phyloP scores from a whole-genome alignment of 2,113 vertebrate species.

The Proteles cristata region DNA sequence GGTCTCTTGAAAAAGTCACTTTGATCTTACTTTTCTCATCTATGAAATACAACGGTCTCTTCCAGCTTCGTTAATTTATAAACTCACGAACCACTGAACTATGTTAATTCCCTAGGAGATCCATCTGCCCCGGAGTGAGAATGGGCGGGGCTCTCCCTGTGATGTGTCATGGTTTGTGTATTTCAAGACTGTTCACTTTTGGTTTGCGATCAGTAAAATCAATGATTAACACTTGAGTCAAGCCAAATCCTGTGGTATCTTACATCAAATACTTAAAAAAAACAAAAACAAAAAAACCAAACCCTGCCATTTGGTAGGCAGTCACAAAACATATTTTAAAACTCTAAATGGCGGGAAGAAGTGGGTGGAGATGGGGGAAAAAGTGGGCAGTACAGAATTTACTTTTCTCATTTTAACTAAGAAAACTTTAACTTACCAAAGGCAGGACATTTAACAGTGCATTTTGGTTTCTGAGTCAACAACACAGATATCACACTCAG shows the following conservation, averaged over 20 bases:
- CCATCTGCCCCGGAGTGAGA: background rate
- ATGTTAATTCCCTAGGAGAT: background rate
- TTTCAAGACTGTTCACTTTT: background rate
- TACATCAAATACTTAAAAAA: background rate
- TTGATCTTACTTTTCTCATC: background rate
- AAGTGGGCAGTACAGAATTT: background rate
- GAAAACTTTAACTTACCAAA: background rate
- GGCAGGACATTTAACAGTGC: background rate
- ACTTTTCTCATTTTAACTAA: background rate
- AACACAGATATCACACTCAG: background rate
- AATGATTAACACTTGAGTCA: background rate
- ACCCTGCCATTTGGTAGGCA: background rate
- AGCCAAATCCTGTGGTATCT: background rate
- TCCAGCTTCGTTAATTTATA: background rate
- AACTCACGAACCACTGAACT: background rate
- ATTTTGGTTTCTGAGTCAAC: background rate
- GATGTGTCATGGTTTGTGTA: background rate
- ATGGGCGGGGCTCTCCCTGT: fast-evolving
- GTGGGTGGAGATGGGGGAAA: background rate
- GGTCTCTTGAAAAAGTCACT: background rate
- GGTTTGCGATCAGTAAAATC: background rate
- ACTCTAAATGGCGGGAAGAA: slow-evolving; percentile 1
- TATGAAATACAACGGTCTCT: background rate
- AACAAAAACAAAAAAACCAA: background rate
- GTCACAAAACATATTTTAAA: background rate